Evolutionary conservation across 2,888 invertebrate genomes (phyloP).

Genomic region (Caenorhabditis doughertyi): DNA sequence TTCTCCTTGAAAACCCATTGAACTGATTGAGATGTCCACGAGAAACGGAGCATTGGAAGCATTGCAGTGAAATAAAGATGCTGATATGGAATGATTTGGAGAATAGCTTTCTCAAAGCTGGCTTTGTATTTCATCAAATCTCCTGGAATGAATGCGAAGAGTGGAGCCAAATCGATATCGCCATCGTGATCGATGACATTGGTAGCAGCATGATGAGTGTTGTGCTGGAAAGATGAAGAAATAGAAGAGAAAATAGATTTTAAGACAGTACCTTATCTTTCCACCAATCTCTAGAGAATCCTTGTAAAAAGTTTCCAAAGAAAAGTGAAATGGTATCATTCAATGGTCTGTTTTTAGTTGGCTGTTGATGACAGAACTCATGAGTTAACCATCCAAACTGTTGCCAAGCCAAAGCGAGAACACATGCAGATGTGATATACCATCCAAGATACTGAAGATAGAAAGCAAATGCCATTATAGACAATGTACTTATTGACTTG

Average conservation of each 20-base stretch:
- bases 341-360: constrained; percentile 71
- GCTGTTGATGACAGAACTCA: constrained; percentile 81
- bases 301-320: constrained; percentile 80
- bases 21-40: constrained; percentile 80
- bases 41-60: constrained; percentile 79
- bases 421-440: constrained; percentile 76
- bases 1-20: constrained; percentile 76
- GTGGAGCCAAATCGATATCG: constrained; percentile 81
- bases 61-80: constrained; percentile 80
- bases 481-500: constrained; percentile 71
- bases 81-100: constrained; percentile 80
- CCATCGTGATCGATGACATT: constrained; percentile 80
- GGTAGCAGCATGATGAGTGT: constrained; percentile 82
- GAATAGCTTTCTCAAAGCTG: constrained; percentile 73
- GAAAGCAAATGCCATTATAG: constrained; percentile 73
- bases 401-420: constrained; percentile 80
- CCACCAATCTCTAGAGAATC: constrained; percentile 82
- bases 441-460: constrained; percentile 72
- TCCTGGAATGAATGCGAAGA: constrained; percentile 80
- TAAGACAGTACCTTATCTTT: constrained; percentile 76
- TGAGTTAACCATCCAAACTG: constrained; percentile 81
- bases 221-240: constrained; percentile 70
- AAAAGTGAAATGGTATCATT: constrained; percentile 77
- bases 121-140: constrained; percentile 79
- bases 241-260: background rate